Conservation (phyloP, 2,113 vertebrate genomes). For the Scolopax mira region DNA sequence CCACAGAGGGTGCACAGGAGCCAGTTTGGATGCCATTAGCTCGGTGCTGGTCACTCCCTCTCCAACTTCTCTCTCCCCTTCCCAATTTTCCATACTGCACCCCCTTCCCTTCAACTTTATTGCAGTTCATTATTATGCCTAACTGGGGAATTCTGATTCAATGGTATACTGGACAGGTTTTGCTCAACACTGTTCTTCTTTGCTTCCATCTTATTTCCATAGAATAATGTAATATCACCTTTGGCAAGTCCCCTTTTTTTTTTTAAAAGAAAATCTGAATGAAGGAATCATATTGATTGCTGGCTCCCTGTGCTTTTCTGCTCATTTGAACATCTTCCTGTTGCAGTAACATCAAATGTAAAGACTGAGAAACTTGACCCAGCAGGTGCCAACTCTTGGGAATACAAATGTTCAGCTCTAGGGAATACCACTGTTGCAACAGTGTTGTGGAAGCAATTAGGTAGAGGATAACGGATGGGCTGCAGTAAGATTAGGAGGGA, state of each 20-base stretch:
- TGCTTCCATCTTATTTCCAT: background rate
- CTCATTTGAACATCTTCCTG: background rate
- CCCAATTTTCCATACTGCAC: background rate
- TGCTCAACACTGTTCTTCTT: background rate
- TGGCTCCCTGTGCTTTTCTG: background rate
- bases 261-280: background rate
- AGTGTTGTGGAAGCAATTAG: background rate
- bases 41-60: background rate
- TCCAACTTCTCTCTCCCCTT: background rate
- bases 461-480: background rate
- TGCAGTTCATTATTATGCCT: background rate
- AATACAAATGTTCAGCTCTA: background rate
- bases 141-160: background rate
- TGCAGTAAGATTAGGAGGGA: background rate
- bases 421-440: background rate
- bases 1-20: background rate
- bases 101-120: background rate
- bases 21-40: background rate
- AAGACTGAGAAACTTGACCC: constrained; percentile 1
- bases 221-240: background rate
- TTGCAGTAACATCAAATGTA: background rate
- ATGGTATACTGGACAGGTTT: background rate
- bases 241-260: background rate
- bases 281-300: background rate
- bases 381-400: background rate